These are phyloP conservation scores for Rhynchonycteris naso DNA, from an alignment of 2,797 vertebrate species.

Conservation along the genomic window DNA sequence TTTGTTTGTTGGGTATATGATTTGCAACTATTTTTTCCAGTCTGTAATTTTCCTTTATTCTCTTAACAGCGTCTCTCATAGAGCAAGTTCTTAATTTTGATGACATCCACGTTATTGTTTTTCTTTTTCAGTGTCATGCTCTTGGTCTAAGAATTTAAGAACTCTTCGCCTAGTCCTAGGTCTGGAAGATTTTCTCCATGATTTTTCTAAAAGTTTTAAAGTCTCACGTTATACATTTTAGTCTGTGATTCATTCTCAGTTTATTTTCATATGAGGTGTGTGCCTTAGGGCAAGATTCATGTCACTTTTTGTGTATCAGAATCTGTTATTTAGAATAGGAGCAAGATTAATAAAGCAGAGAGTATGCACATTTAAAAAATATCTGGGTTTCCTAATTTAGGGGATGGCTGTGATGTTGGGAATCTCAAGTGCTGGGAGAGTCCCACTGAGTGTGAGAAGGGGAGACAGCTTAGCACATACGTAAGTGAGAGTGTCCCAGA, in stretches of 20 bases:
- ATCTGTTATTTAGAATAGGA: neutral
- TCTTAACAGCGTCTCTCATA: neutral
- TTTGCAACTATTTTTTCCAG: neutral
- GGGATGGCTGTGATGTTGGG: neutral
- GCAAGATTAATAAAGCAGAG: neutral
- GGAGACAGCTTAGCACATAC: no score
- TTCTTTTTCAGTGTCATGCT: neutral
- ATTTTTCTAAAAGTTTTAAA: neutral
- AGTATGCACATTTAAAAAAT: neutral
- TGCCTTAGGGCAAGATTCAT: neutral
- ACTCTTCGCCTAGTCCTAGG: neutral
- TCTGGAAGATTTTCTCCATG: neutral
- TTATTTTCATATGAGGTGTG: neutral
- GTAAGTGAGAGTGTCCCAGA: neutral
- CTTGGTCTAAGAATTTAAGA: neutral
- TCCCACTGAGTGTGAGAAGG: neutral
- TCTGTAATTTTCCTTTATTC: neutral
- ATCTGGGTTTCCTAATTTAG: slow-evolving; percentile 26
- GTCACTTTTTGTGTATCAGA: neutral
- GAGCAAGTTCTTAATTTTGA: neutral
- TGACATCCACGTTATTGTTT: neutral
- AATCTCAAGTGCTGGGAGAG: neutral
- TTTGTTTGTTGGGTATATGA: neutral
- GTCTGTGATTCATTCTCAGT: neutral
- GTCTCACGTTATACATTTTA: neutral